Conservation (phyloP, 2,888 invertebrate genomes). For the Cerastoderma edule region DNA sequence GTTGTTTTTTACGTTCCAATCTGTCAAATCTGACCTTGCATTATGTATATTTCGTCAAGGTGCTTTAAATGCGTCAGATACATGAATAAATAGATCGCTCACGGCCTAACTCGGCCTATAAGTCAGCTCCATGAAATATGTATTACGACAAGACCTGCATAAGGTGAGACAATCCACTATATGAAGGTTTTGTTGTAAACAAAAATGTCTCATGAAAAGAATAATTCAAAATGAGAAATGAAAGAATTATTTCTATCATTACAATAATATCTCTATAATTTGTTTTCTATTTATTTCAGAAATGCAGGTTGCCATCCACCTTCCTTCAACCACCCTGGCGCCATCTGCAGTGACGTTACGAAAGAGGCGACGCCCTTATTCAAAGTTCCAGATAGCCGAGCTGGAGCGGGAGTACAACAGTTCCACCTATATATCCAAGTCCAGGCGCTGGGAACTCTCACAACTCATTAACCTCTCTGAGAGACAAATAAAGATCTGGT, state of each 20-base stretch:
- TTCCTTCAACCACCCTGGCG: constrained; percentile 78
- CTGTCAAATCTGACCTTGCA: no score
- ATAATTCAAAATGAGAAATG: no score
- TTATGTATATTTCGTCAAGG: no score
- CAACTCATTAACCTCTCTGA: constrained; percentile 91
- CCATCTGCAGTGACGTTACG: constrained; percentile 80
- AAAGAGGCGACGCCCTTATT: constrained; percentile 99
- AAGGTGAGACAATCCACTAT: no score
- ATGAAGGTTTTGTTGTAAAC: no score
- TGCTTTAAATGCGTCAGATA: no score
- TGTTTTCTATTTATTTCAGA: constrained; percentile 68
- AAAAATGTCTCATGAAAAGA: no score
- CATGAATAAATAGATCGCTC: no score
- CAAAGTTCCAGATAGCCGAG: constrained; percentile 98
- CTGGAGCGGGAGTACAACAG: constrained; percentile 98
- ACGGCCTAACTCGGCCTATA: no score
- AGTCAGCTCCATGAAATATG: no score
- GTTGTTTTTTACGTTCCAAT: no score
- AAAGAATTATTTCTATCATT: constrained; percentile 1
- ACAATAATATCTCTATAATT: background rate
- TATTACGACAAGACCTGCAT: no score
- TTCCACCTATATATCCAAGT: constrained; percentile 99
- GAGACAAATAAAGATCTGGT: constrained; percentile 83
- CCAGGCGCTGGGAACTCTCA: constrained; percentile 98
- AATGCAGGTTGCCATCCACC: constrained; percentile 76